Conservation (phyloP, 2,888 invertebrate species). For the Tiliacea aurago region DNA sequence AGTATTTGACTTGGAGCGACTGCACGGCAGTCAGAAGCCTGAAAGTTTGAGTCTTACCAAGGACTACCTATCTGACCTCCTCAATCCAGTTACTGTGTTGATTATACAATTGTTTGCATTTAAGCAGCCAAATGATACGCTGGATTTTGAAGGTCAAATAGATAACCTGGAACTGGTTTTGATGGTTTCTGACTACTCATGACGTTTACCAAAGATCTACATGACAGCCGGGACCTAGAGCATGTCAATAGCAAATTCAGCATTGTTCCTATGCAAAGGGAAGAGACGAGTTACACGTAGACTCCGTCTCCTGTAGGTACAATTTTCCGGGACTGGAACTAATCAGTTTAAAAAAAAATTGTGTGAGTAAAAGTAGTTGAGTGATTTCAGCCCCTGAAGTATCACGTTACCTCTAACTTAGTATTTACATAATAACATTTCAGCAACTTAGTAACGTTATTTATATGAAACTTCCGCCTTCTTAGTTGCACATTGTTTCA, state of each 20-base stretch:
- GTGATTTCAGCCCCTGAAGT: slow-evolving; percentile 3
- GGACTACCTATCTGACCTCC: neutral
- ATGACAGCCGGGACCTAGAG: neutral
- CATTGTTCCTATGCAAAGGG: neutral
- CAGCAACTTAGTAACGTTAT: slow-evolving; percentile 28
- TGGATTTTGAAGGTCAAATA: too few relatives aligned
- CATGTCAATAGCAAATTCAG: neutral
- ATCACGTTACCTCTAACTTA: neutral
- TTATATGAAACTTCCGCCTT: slow-evolving; percentile 36
- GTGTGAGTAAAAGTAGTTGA: too few relatives aligned
- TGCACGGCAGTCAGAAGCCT: too few relatives aligned
- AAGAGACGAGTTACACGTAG: neutral
- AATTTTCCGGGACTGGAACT: neutral
- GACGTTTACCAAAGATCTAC: neutral
- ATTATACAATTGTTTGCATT: too few relatives aligned
- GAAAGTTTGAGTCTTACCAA: too few relatives aligned
- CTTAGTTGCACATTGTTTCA: slow-evolving; percentile 37
- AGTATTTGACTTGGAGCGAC: neutral
- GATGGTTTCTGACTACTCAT: neutral
- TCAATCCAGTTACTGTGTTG: neutral
- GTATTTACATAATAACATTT: slow-evolving; percentile 21
- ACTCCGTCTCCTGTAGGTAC: too few relatives aligned
- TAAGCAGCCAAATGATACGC: too few relatives aligned
- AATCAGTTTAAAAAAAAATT: neutral
- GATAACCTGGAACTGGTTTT: too few relatives aligned